Percentiles rank a stretch among this genome's conserved stretches.
Conservation (phyloP, 2,888 invertebrate species). For the Eristalis pertinax region DNA sequence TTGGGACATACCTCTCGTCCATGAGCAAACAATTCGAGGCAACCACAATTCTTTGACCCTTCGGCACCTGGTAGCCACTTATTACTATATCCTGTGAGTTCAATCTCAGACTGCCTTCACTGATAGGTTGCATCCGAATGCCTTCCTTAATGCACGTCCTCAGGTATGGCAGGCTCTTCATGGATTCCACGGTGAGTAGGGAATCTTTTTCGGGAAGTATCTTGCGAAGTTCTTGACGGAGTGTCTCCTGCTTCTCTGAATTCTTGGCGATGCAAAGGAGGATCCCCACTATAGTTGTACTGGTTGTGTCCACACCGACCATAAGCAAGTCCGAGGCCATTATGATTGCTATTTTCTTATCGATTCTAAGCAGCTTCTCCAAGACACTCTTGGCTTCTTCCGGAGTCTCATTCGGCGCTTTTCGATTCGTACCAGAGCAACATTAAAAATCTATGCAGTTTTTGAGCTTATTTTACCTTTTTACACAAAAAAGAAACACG, state of each 20-base stretch:
- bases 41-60: constrained; percentile 86
- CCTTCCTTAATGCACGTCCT: constrained; percentile 88
- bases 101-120: constrained; percentile 83
- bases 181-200: constrained; percentile 79
- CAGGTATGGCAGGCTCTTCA: constrained; percentile 83
- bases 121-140: constrained; percentile 84
- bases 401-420: constrained; percentile 76
- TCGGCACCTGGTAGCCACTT: constrained; percentile 85
- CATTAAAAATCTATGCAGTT: constrained; percentile 80
- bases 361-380: too few species aligned
- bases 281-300: constrained; percentile 82
- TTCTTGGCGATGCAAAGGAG: constrained; percentile 85
- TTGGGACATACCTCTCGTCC: constrained; percentile 84
- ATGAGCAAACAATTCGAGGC: constrained; percentile 84
- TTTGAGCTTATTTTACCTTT: too few species aligned
- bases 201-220: constrained; percentile 79
- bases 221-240: constrained; percentile 83
- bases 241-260: constrained; percentile 84
- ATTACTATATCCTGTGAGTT: constrained; percentile 83
- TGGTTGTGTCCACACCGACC: constrained; percentile 85
- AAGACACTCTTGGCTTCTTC: constrained; percentile 83
- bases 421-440: too few species aligned
- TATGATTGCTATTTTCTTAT: too few species aligned
- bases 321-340: constrained; percentile 86
- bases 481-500: too few species aligned